Evolutionary conservation across 2,113 vertebrate species (phyloP), one percentile per base, ranked within the genome.

Genomic region (Pedetes capensis): DNA sequence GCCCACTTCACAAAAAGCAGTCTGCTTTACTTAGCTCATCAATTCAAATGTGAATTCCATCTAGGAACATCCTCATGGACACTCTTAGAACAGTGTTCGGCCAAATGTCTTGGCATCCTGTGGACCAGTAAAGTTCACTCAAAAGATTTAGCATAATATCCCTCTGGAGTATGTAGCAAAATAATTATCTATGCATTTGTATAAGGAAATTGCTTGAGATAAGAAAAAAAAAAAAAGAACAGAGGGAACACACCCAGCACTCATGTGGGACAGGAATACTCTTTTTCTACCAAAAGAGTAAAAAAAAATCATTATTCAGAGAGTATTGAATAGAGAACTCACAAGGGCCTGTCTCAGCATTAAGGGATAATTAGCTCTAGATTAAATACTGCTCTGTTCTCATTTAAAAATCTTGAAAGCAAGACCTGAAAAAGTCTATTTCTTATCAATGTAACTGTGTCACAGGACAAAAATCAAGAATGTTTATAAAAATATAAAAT

Each of bases 401-500:
- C 22, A 72, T 39, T 23, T 88, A 80, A 74, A 85, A 63, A 47
- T 47, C 16, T 64, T 84, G 23, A 91, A 92, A 80, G 6, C 12
- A 94, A 84, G 6, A 39, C 20, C 12, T 87, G 17, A 78, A 66
- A 78, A 47, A 39, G 51, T 37, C 4, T 4, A 0, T 68, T 89
- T 95, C 53, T 64, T 69, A 71, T 34, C n/a, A 92, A 57, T 17
- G 23, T 63, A 86, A 92, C 18, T 81, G 5, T 37, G 5, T 79
- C 3, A 32, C 29, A 68, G 42, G 12, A 66, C 29, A 89, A 80
- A 92, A 17, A 5, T 75, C 74, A 37, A 89, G 20, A 76, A 64
- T 89, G 69, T 47, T 76, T 53, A 61, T 79, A 74, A 72, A 89
- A 85, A 84, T 17, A 75, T 6, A 91, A 79, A 85, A 91, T 55